Conservation (phyloP, 2,113 vertebrate genomes). For the Vicugna pacos region DNA sequence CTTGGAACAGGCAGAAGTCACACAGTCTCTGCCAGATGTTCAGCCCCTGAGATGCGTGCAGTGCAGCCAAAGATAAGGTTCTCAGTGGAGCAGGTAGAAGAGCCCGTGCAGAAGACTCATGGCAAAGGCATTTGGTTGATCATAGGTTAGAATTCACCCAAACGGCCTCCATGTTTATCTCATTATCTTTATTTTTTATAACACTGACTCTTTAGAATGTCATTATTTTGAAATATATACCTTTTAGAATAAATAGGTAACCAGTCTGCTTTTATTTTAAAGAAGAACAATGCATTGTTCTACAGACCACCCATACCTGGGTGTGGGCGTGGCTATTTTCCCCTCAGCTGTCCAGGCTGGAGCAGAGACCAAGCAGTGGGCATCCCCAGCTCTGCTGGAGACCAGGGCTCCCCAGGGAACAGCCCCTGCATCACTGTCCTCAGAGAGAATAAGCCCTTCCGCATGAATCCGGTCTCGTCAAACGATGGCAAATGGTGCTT, state of each 20-base stretch:
- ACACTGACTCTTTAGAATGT: not conserved
- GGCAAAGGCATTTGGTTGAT: not conserved
- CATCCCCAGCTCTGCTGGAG: not conserved
- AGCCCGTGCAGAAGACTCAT: not conserved
- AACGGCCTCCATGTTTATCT: not conserved
- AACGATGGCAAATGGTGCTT: not conserved
- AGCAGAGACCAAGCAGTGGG: not conserved
- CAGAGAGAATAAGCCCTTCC: not conserved
- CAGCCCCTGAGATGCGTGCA: not conserved
- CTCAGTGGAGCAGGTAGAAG: not conserved
- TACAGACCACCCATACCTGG: not conserved
- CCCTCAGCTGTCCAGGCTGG: not conserved
- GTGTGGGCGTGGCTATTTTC: not conserved
- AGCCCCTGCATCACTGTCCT: too few relatives aligned
- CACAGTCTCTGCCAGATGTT: not conserved
- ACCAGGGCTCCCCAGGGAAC: too few relatives aligned
- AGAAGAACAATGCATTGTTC: not conserved
- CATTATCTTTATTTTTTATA: not conserved
- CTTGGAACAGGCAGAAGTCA: not conserved
- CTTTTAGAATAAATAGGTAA: not conserved
- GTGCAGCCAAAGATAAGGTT: not conserved
- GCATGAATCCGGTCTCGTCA: not conserved
- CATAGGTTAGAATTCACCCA: not conserved
- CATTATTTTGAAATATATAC: not conserved
- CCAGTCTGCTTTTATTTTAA: not conserved